Evolutionary conservation across 1,140 invertebrate species (phyloP).

Genomic region (Drosophila suzukii): DNA sequence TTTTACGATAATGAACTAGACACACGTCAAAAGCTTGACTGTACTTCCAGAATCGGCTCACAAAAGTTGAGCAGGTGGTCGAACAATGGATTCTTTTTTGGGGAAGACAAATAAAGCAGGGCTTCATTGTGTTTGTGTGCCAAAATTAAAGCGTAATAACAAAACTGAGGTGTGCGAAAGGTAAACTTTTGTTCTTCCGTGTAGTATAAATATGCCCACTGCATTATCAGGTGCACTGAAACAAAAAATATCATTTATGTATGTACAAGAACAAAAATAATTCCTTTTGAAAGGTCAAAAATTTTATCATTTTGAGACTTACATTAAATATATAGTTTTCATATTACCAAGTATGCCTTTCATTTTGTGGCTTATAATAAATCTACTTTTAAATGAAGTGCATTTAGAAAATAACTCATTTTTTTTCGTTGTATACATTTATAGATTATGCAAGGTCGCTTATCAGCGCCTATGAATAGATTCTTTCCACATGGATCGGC

Average conservation of each 20-base stretch:
- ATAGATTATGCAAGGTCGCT: slow-evolving; percentile 63
- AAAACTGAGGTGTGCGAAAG: slow-evolving; percentile 18
- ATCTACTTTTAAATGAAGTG: too few relatives aligned
- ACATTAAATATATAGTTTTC: neutral
- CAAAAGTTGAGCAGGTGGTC: slow-evolving; percentile 49
- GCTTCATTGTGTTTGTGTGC: slow-evolving; percentile 8
- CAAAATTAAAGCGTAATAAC: slow-evolving; percentile 66
- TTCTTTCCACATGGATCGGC: slow-evolving; percentile 21
- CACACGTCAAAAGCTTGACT: slow-evolving; percentile 13
- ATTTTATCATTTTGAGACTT: neutral
- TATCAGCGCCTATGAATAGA: slow-evolving; percentile 54
- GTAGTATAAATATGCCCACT: slow-evolving; percentile 35
- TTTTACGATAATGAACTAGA: slow-evolving; percentile 17
- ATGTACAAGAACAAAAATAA: neutral
- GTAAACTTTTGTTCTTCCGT: slow-evolving; percentile 1
- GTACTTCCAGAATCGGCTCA: slow-evolving; percentile 27
- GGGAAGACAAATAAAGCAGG: slow-evolving; percentile 43
- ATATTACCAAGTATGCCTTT: neutral
- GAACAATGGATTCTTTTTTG: slow-evolving; percentile 19
- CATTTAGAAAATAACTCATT: neutral
- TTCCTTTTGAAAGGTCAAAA: neutral
- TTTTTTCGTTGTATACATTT: slow-evolving; percentile 5
- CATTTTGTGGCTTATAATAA: too few relatives aligned
- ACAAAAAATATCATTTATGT: neutral
- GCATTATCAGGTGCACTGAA: slow-evolving; percentile 14